Evolutionary conservation across 2,888 invertebrate genomes (phyloP).

Genomic region (Pterostichus madidus): DNA sequence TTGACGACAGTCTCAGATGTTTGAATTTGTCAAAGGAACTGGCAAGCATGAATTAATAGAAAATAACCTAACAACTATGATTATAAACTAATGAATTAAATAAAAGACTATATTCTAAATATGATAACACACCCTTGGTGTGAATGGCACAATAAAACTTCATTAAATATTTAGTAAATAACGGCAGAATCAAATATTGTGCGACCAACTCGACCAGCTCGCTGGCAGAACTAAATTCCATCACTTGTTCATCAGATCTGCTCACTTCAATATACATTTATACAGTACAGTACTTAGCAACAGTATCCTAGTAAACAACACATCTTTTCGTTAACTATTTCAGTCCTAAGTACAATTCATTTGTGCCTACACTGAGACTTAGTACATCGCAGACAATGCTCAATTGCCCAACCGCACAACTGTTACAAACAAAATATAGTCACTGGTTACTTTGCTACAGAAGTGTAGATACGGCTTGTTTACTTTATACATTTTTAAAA

Average conservation of each 20-base stretch:
- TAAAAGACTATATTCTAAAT: conserved; percentile 62
- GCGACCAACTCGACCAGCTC: conserved; percentile 37
- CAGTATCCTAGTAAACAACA: conserved; percentile 9
- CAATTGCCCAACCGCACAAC: conserved; percentile 18
- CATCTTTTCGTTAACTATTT: not conserved
- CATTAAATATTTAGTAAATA: conserved; percentile 54
- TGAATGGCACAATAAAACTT: conserved; percentile 62
- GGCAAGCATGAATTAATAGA: conserved; percentile 51
- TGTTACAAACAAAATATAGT: conserved; percentile 48
- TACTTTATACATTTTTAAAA: conserved; percentile 48
- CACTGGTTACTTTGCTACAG: conserved; percentile 51
- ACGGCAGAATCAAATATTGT: conserved; percentile 54
- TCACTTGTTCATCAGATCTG: conserved; percentile 71
- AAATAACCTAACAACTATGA: conserved; percentile 59
- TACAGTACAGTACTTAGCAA: conserved; percentile 60
- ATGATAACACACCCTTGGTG: conserved; percentile 62
- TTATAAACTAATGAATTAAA: conserved; percentile 64
- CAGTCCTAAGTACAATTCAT: conserved; percentile 31
- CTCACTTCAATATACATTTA: conserved; percentile 63
- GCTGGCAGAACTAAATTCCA: conserved; percentile 73
- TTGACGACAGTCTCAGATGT: not conserved
- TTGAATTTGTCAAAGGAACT: conserved; percentile 54
- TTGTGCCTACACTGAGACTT: conserved; percentile 50
- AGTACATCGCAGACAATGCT: conserved; percentile 40
- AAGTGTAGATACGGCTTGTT: conserved; percentile 49